Evolutionary conservation across 2,797 vertebrate species (phyloP), one percentile per base, ranked within the genome.

Genomic region (Sebastes itinus): DNA sequence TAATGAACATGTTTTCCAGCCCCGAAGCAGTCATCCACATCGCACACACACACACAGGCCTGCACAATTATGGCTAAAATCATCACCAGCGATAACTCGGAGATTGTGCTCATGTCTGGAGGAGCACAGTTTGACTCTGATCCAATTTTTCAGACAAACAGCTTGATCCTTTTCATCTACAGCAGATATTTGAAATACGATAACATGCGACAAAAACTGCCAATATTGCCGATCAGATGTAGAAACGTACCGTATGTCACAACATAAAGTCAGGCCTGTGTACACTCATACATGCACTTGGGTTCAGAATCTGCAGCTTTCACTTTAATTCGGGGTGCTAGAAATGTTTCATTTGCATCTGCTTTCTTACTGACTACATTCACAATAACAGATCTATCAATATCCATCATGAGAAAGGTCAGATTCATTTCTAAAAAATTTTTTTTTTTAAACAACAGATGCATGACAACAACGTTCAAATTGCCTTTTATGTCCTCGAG

Each of bases 1-100:
- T 83, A 90, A 89, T 86, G 84, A 91, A 92, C 72, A 70, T 87
- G 84, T 81, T 80, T 84, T 74, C 27, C 33, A 60, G 33, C 58
- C 56, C 13, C 6, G 13, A 49, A 72, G 71, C 71, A 81, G 65
- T 60, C 79, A 42, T 71, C 70, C 75, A 87, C 86, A 77, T 79
- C 82, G 22, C 77, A 25, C 81, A 35, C 35, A 38, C 35, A 27
- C 49, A 71, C 33, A 62, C 59, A 81, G 6, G 42, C 14, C 42
- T 3, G 42, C 74, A 77, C 72, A 65, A 56, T 66, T 67, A 64
- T 13, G 28, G 42, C 63, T 68, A 64, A 82, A 84, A 78, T 78
- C 16, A 82, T 59, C 71, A 56, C 16, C 23, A 32, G 23, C 9
- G 6, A 80, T 77, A 77, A 75, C 60, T 82, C 14, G 1, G 23